phyloP scores from a whole-genome alignment of 2,113 vertebrate genomes.

The Melanocharis versteri region DNA sequence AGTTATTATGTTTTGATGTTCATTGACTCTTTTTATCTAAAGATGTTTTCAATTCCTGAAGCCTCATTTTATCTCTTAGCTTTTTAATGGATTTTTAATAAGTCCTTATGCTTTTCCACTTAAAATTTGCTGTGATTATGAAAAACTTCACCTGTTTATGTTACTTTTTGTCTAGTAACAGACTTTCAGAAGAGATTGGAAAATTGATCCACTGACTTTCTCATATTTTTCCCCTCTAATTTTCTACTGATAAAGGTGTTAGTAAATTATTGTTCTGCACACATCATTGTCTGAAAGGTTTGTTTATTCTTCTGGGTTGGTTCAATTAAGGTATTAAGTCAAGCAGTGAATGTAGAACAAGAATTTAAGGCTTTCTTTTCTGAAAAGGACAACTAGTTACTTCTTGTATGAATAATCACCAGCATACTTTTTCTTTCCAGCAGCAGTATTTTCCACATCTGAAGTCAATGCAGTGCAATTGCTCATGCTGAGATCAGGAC shows the following conservation, averaged over 20 bases:
- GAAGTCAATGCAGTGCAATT: not conserved
- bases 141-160: not conserved
- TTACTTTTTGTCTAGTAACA: not conserved
- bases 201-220: not conserved
- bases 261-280: not conserved
- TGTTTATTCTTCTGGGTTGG: not conserved
- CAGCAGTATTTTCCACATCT: not conserved
- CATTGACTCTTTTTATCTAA: not conserved
- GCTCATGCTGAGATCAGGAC: not conserved
- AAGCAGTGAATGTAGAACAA: not conserved
- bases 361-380: not conserved
- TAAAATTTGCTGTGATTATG: not conserved
- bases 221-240: not conserved
- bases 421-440: not conserved
- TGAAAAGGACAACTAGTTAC: not conserved
- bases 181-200: not conserved
- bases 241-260: not conserved
- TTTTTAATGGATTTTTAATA: not conserved
- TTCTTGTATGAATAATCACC: not conserved
- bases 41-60: not conserved
- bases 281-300: not conserved
- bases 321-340: constrained; percentile 1
- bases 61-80: not conserved
- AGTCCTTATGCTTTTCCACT: not conserved
- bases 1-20: not conserved